These are phyloP conservation scores for Drosophila suboccidentalis DNA, from an alignment of 2,888 invertebrate species.

Conservation along the genomic window DNA sequence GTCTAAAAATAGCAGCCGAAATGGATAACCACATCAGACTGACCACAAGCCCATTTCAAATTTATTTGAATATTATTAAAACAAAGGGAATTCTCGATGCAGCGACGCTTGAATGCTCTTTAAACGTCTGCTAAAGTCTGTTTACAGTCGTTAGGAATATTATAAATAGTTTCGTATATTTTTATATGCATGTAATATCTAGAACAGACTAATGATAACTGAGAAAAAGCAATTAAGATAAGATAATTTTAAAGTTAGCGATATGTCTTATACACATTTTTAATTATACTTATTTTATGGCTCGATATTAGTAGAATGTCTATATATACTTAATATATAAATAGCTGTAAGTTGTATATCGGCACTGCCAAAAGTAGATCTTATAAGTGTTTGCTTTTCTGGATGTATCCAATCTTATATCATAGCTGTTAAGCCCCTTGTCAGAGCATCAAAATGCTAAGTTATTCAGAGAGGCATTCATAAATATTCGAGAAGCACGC, in stretches of 20 bases:
- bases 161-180: too few species aligned
- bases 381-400: background rate
- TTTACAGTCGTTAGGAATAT: background rate
- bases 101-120: constrained; percentile 26
- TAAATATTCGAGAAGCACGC: constrained; percentile 76
- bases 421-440: constrained; percentile 17
- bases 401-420: background rate
- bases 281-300: too few species aligned
- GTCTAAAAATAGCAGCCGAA: constrained; percentile 69
- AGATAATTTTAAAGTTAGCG: too few species aligned
- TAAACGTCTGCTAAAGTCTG: background rate
- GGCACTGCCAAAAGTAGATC: background rate
- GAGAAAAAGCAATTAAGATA: too few species aligned
- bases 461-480: constrained; percentile 62
- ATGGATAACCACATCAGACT: constrained; percentile 40
- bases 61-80: constrained; percentile 28
- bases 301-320: too few species aligned
- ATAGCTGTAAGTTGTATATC: too few species aligned
- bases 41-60: constrained; percentile 31
- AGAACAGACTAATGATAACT: too few species aligned
- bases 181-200: too few species aligned
- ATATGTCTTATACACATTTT: too few species aligned
- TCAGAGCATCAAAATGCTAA: constrained; percentile 48
- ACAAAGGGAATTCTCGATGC: background rate
- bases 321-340: too few species aligned